Evolutionary conservation across 2,113 vertebrate genomes (phyloP), one percentile per base, ranked within the genome.

Genomic region (Monopterus albus): DNA sequence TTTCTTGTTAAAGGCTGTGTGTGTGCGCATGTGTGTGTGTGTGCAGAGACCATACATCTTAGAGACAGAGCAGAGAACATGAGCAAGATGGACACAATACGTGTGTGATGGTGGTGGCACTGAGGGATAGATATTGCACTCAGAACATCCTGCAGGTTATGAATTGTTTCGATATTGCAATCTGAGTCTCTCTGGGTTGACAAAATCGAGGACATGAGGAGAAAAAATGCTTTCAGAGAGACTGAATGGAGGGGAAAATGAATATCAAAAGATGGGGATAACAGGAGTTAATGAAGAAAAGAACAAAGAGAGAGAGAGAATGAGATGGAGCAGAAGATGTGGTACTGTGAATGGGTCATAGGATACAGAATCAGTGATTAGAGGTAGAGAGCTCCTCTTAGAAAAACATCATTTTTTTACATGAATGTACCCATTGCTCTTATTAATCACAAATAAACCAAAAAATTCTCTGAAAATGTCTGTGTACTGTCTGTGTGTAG

Each of bases 131-230:
- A 82, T 87, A 81, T 80, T 84, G 61, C 33, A 42, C 67, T 75
- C 25, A 17, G 58, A 76, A 64, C 35, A 72, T 74, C 52, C 80
- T 79, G 75, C 78, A 78, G 82, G 73, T 79, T 82, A 86, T 81
- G 68, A 82, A 84, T 79, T 63, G 68, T 78, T 83, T 75, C 82
- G 73, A 89, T 81, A 86, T 86, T 87, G 72, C 78, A 56, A 38
- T 67, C 53, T 1, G 72, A 71, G 50, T 69, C 80, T 66, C 72
- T 38, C 78, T 18, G 65, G 75, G 46, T 67, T 50, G 51, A 67
- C 58, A 74, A 74, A 82, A 67, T 42, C 6, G 12, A 72, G 13
- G 64, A 46, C 20, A n/a, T 0, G 38, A 58, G 42, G 40, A 50
- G 57, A 70, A 39, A 64, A 42, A 78, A 66, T 58, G 52, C 43